Conservation (phyloP, 2,797 vertebrate genomes). For the Dallia pectoralis region DNA sequence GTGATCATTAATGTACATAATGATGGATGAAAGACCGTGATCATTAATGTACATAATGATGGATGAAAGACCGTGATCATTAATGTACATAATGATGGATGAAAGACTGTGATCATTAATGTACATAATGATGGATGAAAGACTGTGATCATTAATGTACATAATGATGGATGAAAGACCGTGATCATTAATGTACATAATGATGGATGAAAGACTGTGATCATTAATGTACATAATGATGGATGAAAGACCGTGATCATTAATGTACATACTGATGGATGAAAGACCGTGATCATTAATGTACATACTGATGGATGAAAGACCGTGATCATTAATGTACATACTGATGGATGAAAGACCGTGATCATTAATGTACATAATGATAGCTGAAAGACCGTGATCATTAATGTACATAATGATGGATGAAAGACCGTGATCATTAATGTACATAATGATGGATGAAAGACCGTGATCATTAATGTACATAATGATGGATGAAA, state of each 20-base stretch:
- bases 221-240: neutral
- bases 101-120: neutral
- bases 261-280: neutral
- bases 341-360: neutral
- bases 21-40: neutral
- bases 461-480: neutral
- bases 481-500: neutral
- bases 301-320: neutral
- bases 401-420: neutral
- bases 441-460: neutral
- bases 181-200: neutral
- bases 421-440: neutral
- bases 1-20: neutral
- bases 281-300: neutral
- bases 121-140: neutral
- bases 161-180: neutral
- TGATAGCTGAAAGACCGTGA: neutral
- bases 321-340: neutral
- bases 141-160: neutral
- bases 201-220: neutral
- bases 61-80: neutral
- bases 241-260: neutral
- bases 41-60: neutral
- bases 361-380: neutral
- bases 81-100: neutral